phyloP scores from a whole-genome alignment of 2,797 vertebrate genomes.

The Australoheros facetus region DNA sequence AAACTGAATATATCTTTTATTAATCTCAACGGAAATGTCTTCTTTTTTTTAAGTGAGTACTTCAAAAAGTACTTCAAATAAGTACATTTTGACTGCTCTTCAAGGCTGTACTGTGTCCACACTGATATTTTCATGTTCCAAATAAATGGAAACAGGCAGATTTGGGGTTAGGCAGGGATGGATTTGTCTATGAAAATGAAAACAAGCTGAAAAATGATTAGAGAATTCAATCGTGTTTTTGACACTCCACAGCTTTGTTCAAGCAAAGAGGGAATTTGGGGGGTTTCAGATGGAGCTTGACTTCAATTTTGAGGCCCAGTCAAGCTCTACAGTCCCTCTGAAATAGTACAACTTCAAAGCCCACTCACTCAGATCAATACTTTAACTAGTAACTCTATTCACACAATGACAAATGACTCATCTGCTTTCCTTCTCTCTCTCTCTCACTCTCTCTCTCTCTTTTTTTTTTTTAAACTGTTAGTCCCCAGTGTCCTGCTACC shows the following conservation, averaged over 20 bases:
- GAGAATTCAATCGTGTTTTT: conserved; percentile 29
- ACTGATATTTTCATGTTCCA: conserved; percentile 5
- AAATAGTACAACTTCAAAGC: conserved; percentile 55
- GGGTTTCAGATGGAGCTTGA: conserved; percentile 12
- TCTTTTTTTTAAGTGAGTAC: accelerated
- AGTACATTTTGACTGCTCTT: not conserved
- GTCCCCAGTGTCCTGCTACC: conserved; percentile 56
- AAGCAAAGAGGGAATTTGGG: conserved; percentile 20
- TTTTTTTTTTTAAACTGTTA: conserved; percentile 28
- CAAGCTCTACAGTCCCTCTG: conserved; percentile 36
- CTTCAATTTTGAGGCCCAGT: conserved; percentile 48
- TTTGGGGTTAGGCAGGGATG: not conserved
- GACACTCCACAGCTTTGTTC: conserved; percentile 31
- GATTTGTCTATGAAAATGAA: conserved; percentile 33
- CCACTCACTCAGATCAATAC: conserved; percentile 54
- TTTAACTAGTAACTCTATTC: conserved; percentile 53
- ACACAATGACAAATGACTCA: conserved; percentile 63
- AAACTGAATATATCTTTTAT: not conserved
- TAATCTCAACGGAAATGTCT: not conserved
- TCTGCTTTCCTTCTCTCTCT: conserved; percentile 30
- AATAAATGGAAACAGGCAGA: not conserved
- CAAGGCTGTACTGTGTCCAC: not conserved
- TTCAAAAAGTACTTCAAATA: too few relatives aligned
- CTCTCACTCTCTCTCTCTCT: not conserved
- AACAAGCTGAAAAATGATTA: conserved; percentile 25